phyloP scores from a whole-genome alignment of 2,888 invertebrate genomes.

The Koerneria pararmatus region DNA sequence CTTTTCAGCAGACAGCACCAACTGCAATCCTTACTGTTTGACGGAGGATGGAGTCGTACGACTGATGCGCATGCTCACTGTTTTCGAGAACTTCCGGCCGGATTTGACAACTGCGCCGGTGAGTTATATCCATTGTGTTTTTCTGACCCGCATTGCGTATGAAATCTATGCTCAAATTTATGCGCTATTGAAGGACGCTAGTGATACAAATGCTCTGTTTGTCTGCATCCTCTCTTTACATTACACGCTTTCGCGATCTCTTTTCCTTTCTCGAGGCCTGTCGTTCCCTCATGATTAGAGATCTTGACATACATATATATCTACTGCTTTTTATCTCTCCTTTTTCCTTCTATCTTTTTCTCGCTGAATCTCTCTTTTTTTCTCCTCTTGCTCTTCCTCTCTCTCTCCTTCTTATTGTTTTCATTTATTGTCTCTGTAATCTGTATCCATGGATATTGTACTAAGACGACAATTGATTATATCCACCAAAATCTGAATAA shows the following conservation, averaged over 20 bases:
- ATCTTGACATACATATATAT: no score
- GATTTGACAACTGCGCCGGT: slow-evolving; percentile 58
- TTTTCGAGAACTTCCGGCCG: slow-evolving; percentile 55
- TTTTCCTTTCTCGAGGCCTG: no score
- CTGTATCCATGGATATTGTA: slow-evolving; percentile 2
- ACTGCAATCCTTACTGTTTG: slow-evolving; percentile 41
- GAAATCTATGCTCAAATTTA: no score
- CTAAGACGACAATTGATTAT: no score
- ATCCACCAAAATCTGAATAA: no score
- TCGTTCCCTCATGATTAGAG: no score
- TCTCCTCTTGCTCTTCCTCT: not conserved
- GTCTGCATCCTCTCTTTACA: no score
- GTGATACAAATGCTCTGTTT: no score
- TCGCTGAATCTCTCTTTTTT: not conserved
- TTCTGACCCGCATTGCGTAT: no score
- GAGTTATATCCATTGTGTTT: slow-evolving; percentile 24
- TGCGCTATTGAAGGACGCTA: no score
- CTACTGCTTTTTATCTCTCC: no score
- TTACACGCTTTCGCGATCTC: no score
- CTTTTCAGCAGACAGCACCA: slow-evolving; percentile 51
- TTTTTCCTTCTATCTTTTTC: not conserved
- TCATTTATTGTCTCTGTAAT: slow-evolving; percentile 5
- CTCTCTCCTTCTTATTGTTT: slow-evolving; percentile 11
- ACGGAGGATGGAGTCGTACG: slow-evolving; percentile 39
- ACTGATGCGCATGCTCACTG: slow-evolving; percentile 50